Percentiles rank a stretch among this genome's conserved stretches.
Evolutionary conservation across 2,888 invertebrate genomes (phyloP).

Genomic region (Rhingia campestris): DNA sequence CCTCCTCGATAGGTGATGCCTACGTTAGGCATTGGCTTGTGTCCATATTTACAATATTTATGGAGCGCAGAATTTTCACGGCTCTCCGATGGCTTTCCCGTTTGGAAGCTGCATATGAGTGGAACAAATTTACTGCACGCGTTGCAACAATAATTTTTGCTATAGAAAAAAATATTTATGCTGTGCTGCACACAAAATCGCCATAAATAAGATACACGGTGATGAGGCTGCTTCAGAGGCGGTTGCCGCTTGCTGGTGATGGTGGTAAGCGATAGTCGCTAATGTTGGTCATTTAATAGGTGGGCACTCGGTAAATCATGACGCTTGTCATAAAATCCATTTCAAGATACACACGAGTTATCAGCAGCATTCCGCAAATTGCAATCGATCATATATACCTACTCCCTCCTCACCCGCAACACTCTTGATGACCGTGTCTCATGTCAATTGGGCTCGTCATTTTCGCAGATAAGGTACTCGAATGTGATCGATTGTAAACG

Average conservation of each 20-base stretch:
- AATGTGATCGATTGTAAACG: conserved; percentile 70
- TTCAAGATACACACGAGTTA: neutral
- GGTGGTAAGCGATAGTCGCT: conserved; percentile 40
- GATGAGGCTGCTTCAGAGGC: conserved; percentile 30
- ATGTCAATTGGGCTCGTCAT: conserved; percentile 53
- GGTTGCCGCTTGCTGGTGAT: conserved; percentile 18
- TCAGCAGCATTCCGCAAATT: neutral
- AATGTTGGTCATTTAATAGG: conserved; percentile 47
- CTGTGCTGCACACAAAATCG: conserved; percentile 58
- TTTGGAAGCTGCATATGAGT: conserved; percentile 49
- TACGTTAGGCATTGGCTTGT: conserved; percentile 66
- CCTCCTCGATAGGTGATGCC: neutral
- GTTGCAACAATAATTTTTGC: conserved; percentile 65
- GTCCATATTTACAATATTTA: conserved; percentile 74
- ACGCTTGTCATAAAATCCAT: conserved; percentile 25
- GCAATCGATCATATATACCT: conserved; percentile 31
- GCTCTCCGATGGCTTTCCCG: conserved; percentile 13
- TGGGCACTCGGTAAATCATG: neutral
- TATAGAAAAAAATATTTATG: conserved; percentile 50
- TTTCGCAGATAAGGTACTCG: neutral
- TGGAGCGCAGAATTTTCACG: conserved; percentile 72
- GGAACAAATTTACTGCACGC: conserved; percentile 72
- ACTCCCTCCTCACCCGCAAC: conserved; percentile 1
- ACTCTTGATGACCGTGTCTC: conserved; percentile 52
- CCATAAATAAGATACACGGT: conserved; percentile 61